Conservation (phyloP, 2,888 invertebrate species). For the Cryptophagus acutangulus region DNA sequence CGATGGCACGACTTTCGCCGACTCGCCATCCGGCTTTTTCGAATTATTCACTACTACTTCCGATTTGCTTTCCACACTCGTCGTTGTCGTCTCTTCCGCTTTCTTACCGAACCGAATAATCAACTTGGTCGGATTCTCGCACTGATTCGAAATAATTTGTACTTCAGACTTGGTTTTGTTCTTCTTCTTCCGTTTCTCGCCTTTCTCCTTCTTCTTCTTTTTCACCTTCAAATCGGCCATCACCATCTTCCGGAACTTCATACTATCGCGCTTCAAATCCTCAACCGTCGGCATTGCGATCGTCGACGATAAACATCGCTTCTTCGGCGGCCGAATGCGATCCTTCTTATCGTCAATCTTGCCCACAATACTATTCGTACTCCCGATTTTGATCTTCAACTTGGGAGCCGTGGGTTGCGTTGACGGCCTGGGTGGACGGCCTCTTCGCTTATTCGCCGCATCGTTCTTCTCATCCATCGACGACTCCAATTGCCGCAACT, state of each 20-base stretch:
- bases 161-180: constrained; percentile 52
- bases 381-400: constrained; percentile 69
- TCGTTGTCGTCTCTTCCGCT: constrained; percentile 17
- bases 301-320: constrained; percentile 57
- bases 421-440: constrained; percentile 42
- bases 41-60: not conserved
- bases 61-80: not conserved
- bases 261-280: constrained; percentile 76
- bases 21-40: not conserved
- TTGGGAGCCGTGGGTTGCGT: constrained; percentile 42
- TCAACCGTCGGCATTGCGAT: constrained; percentile 66
- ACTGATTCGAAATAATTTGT: constrained; percentile 56
- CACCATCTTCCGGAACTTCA: constrained; percentile 79
- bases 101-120: constrained; percentile 67
- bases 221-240: constrained; percentile 78
- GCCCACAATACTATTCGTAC: constrained; percentile 50
- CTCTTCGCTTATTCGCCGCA: constrained; percentile 41
- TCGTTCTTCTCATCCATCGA: constrained; percentile 55
- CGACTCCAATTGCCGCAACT: constrained; percentile 61
- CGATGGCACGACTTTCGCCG: no score
- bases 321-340: constrained; percentile 73
- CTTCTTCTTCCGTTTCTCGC: constrained; percentile 55
- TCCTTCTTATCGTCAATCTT: constrained; percentile 50
- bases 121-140: constrained; percentile 61
- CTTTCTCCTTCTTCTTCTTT: constrained; percentile 54